These are phyloP conservation scores for Drosophila pandora DNA, from an alignment of 1,140 invertebrate genomes.

Conservation along the genomic window DNA sequence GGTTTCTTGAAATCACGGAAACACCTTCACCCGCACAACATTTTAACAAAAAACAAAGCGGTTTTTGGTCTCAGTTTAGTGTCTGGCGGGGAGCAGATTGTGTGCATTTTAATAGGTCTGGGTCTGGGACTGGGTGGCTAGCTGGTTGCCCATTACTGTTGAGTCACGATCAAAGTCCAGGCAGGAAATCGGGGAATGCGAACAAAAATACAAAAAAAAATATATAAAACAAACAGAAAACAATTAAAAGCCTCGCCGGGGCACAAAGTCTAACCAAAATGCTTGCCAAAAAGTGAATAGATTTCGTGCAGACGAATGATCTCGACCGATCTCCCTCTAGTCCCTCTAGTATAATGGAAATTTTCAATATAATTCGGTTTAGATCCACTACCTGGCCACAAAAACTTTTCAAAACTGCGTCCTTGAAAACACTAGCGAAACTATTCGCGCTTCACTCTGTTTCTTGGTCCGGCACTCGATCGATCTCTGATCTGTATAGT, in stretches of 20 bases:
- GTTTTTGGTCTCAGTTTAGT: constrained; percentile 40
- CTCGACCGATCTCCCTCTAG: constrained; percentile 42
- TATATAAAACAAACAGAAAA: not conserved
- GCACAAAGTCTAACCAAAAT: constrained; percentile 65
- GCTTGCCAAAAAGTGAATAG: constrained; percentile 60
- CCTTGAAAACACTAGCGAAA: constrained; percentile 55
- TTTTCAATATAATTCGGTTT: constrained; percentile 41
- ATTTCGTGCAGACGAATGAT: constrained; percentile 14
- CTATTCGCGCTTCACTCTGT: constrained; percentile 46
- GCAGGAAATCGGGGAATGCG: constrained; percentile 28
- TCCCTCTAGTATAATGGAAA: constrained; percentile 74
- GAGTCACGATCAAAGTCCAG: constrained; percentile 77
- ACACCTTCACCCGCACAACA: not conserved
- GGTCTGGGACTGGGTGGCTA: constrained; percentile 4
- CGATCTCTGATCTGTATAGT: not conserved
- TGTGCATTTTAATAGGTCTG: constrained; percentile 47
- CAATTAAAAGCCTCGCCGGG: constrained; percentile 11
- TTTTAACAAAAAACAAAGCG: constrained; percentile 5
- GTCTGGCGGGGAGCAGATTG: constrained; percentile 13
- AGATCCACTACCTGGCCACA: constrained; percentile 50
- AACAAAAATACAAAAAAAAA: constrained; percentile 3
- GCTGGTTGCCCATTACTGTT: constrained; percentile 60
- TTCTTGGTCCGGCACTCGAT: constrained; percentile 22
- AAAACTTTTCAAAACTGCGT: not conserved
- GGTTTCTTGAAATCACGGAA: not conserved